Conservation (phyloP, 2,888 invertebrate species). For the Thecocarcelia acutangulata region DNA sequence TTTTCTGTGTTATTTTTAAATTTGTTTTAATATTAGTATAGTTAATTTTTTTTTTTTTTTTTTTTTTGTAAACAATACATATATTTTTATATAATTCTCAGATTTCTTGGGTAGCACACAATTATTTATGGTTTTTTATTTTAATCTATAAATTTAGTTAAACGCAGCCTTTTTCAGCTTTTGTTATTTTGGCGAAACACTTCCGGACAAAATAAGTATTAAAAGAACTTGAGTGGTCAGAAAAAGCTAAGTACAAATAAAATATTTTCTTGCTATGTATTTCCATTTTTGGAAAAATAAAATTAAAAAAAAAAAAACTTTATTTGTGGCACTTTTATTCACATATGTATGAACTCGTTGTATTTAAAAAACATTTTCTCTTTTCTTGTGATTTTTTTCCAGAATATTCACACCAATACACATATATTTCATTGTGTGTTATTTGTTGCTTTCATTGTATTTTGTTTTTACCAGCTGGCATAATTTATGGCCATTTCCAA, state of each 20-base stretch:
- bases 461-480: slow-evolving; percentile 11
- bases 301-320: too few relatives aligned
- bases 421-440: slow-evolving; percentile 14
- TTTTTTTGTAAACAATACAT: too few relatives aligned
- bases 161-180: slow-evolving; percentile 11
- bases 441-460: neutral
- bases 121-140: slow-evolving; percentile 21
- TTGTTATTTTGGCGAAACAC: slow-evolving; percentile 18
- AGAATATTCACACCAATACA: slow-evolving; percentile 22
- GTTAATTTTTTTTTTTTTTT: too few relatives aligned
- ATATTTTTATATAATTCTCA: too few relatives aligned
- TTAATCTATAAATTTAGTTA: neutral
- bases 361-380: slow-evolving; percentile 41
- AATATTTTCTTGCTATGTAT: slow-evolving; percentile 37
- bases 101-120: too few relatives aligned
- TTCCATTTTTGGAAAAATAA: slow-evolving; percentile 41
- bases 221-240: neutral
- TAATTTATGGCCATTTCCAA: slow-evolving; percentile 63
- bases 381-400: slow-evolving; percentile 9
- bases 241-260: slow-evolving; percentile 4
- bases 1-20: too few relatives aligned
- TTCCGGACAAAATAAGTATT: slow-evolving; percentile 16
- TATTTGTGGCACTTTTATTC: slow-evolving; percentile 36
- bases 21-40: too few relatives aligned
- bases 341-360: slow-evolving; percentile 52